These are phyloP conservation scores for Urosaurus nigricauda DNA, from an alignment of 2,797 vertebrate genomes.

Conservation along the genomic window DNA sequence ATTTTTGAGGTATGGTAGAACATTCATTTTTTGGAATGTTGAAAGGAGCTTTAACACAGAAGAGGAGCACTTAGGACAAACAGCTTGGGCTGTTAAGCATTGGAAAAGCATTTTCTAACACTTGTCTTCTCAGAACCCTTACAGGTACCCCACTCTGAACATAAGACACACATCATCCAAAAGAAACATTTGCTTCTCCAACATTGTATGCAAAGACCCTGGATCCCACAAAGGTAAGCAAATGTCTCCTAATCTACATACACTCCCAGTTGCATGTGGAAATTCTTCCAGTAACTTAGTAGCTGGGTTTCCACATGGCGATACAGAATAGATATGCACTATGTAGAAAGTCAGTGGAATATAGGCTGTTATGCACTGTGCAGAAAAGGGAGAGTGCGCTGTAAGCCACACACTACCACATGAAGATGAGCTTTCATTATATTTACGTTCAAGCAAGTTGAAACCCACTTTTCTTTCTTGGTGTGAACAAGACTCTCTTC, in stretches of 20 bases:
- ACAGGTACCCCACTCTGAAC: background rate
- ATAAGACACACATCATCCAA: background rate
- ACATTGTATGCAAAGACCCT: background rate
- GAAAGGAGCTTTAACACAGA: background rate
- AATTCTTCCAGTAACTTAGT: background rate
- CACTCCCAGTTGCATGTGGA: background rate
- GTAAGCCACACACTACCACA: background rate
- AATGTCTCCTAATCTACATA: background rate
- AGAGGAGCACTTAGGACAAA: background rate
- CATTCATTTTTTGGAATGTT: background rate
- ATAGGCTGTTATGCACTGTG: background rate
- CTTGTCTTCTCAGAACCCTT: conserved; percentile 2
- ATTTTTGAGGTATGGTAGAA: background rate
- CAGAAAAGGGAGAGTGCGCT: background rate
- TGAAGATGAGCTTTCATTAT: background rate
- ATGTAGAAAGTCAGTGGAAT: background rate
- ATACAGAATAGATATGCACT: background rate
- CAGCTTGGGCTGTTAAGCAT: background rate
- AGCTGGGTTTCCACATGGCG: background rate
- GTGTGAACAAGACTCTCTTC: background rate
- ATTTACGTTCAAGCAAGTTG: background rate
- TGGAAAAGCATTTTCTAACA: conserved; percentile 1
- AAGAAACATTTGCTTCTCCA: background rate
- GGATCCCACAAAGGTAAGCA: conserved; percentile 5
- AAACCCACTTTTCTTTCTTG: background rate